Conservation (phyloP, 2,113 vertebrate genomes). For the Varanus salvator region DNA sequence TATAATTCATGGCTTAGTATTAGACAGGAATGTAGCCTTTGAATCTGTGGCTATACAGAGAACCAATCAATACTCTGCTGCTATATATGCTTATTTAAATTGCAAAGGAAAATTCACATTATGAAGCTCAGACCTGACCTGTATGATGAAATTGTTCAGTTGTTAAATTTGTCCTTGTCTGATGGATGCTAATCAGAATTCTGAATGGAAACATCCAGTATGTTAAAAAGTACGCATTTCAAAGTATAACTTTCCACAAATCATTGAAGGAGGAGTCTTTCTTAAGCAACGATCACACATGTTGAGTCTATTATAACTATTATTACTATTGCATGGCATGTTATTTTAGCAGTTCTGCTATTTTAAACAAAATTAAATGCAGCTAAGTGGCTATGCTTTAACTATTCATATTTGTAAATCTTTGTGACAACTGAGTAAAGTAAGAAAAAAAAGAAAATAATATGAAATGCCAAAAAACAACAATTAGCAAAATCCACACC, state of each 20-base stretch:
- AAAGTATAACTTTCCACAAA: constrained; percentile 27
- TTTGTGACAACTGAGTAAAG: constrained; percentile 24
- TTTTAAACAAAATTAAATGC: constrained; percentile 41
- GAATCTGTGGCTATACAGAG: background rate
- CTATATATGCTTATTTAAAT: background rate
- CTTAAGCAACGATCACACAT: constrained; percentile 18
- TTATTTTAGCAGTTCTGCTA: constrained; percentile 36
- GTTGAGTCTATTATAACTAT: background rate
- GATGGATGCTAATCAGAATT: background rate
- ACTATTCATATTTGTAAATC: constrained; percentile 19
- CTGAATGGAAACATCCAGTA: background rate
- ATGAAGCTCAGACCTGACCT: too few species aligned
- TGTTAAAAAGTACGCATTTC: constrained; percentile 14
- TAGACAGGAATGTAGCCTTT: too few species aligned
- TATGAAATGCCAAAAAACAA: background rate
- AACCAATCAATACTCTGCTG: background rate
- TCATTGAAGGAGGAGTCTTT: constrained; percentile 12
- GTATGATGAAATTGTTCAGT: background rate
- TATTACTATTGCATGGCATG: background rate
- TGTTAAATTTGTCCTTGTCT: background rate
- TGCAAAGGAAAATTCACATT: background rate
- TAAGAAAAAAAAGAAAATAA: constrained; percentile 10
- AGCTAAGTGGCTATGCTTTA: constrained; percentile 36
- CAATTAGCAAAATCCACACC: background rate
- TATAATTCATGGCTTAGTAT: too few species aligned